These are phyloP conservation scores for Drosophila pseudotakahashii DNA, from an alignment of 2,888 invertebrate species.

Conservation along the genomic window DNA sequence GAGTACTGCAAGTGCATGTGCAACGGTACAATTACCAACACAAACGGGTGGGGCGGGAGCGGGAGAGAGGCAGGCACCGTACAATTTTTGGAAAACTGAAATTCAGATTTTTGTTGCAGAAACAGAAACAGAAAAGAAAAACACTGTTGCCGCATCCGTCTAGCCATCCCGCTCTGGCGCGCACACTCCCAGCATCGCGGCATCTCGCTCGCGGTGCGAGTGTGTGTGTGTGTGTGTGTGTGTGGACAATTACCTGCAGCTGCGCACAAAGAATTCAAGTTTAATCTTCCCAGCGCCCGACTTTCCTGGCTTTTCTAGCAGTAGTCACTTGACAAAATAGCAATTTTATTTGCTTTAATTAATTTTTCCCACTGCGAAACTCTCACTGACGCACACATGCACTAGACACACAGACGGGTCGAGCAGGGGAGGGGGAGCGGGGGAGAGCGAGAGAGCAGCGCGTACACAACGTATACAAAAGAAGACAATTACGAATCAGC, in stretches of 20 bases:
- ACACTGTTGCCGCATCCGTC: slow-evolving; percentile 46
- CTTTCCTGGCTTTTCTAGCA: slow-evolving; percentile 26
- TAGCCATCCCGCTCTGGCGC: slow-evolving; percentile 28
- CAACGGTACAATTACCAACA: slow-evolving; percentile 26
- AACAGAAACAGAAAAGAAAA: slow-evolving; percentile 19
- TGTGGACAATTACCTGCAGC: slow-evolving; percentile 65
- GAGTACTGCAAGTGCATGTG: slow-evolving; percentile 36
- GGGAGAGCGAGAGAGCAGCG: slow-evolving; percentile 22
- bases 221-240: slow-evolving; percentile 1
- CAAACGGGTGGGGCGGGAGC: slow-evolving; percentile 25
- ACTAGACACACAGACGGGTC: slow-evolving; percentile 19
- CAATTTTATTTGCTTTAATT: slow-evolving; percentile 73
- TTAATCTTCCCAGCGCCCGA: slow-evolving; percentile 37
- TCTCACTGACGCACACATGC: slow-evolving; percentile 39
- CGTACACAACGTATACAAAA: slow-evolving; percentile 71
- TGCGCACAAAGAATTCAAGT: slow-evolving; percentile 64
- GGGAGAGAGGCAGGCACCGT: not conserved
- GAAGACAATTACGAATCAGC: slow-evolving; percentile 77
- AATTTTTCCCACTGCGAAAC: slow-evolving; percentile 55
- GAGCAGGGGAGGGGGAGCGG: slow-evolving; percentile 35
- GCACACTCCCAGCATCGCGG: slow-evolving; percentile 3
- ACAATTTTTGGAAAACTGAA: slow-evolving; percentile 35
- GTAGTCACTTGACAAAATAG: slow-evolving; percentile 28
- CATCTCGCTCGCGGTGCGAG: slow-evolving; percentile 16
- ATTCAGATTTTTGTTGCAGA: slow-evolving; percentile 31